Evolutionary conservation across 1,140 invertebrate species (phyloP), one percentile per base, ranked within the genome.

Genomic region (Trichonephila clavipes): DNA sequence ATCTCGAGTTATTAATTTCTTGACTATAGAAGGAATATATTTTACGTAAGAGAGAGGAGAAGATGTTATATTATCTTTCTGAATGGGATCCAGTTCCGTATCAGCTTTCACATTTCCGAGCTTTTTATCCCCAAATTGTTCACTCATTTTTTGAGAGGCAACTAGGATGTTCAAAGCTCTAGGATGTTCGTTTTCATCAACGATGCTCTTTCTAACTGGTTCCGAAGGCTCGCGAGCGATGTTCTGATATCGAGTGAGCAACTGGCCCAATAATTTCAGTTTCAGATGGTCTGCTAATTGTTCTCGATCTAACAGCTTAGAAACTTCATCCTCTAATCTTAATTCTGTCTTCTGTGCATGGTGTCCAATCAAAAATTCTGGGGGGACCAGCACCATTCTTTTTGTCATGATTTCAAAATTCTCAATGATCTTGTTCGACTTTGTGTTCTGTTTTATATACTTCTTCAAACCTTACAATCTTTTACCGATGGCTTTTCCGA

Each of bases 211-310:
- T 34, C 58, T 3, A n/a, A 92, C 58, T n/a, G 81, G 90, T n/a
- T 83, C 59, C 5, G 59, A 18, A 2, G 81, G 90, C 72, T 51
- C 66, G 28, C 86, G 90, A 10, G 40, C 61, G 10, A 44, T 34
- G 8, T 61, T 92, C 51, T 87, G 62, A 92, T 86, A 92, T 64
- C 83, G 44, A 19, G 90, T 92, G 7, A 86, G 34, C n/a, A 92
- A 19, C n/a, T 92, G 82, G 16, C 82, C 44, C n/a, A 92, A 72
- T 34, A 92, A 18, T 28, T 92, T 92, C 7, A 61, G 62, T 28
- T 92, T 92, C 0, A 72, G 64, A 61, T 92, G 8, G 8, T 92
- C 90, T 3, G 82, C 58, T 62, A 87, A 62, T 10, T 87, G 85
- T 16, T 87, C n/a, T 2, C 24, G n/a, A 34, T 87, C 58, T 8